Evolutionary conservation across 2,888 invertebrate genomes (phyloP).

Genomic region (Odontocolon sp.): DNA sequence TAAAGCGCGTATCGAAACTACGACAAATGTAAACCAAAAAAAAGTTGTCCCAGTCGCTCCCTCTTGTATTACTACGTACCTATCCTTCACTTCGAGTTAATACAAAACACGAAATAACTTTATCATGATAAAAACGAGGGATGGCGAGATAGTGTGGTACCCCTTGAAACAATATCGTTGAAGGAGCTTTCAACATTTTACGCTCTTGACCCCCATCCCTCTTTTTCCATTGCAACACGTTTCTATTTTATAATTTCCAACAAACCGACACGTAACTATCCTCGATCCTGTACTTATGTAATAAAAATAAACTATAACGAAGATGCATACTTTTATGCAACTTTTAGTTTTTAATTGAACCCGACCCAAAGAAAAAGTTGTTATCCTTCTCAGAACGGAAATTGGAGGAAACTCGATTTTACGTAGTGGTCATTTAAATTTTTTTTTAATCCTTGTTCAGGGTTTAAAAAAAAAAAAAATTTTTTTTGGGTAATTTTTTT

Average conservation of each 20-base stretch:
- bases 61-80: background rate
- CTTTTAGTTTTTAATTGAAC: background rate
- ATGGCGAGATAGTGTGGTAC: background rate
- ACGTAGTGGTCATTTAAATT: background rate
- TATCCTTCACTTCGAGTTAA: background rate
- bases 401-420: background rate
- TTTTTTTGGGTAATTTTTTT: background rate
- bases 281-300: slow-evolving; percentile 16
- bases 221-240: slow-evolving; percentile 1
- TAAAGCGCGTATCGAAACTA: background rate
- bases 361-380: too few species aligned
- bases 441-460: background rate
- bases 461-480: background rate
- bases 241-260: slow-evolving; percentile 29
- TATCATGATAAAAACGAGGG: background rate
- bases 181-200: slow-evolving; percentile 34
- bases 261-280: slow-evolving; percentile 35
- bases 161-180: slow-evolving; percentile 5
- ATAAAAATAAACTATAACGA: slow-evolving; percentile 5
- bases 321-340: slow-evolving; percentile 33
- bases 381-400: too few species aligned
- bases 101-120: slow-evolving; percentile 14
- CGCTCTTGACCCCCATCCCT: background rate
- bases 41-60: background rate
- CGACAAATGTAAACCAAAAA: background rate